A percentile compares a stretch with the other conserved stretches of the same genome.
Evolutionary conservation across 1,140 invertebrate genomes (phyloP).

Genomic region (Charaxes varanes): DNA sequence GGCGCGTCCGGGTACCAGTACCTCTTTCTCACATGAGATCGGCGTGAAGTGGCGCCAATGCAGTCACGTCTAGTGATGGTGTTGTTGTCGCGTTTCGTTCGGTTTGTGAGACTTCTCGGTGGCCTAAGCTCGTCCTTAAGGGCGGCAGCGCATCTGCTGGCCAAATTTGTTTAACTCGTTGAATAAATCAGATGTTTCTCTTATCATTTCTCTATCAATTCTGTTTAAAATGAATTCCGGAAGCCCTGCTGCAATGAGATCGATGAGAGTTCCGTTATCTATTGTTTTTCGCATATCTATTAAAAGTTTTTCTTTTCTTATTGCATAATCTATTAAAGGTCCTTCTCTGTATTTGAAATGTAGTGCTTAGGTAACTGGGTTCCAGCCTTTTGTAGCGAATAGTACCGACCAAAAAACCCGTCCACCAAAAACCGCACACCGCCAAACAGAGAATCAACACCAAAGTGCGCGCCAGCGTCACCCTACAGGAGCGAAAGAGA

Average conservation of each 20-base stretch:
- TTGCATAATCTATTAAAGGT: slow-evolving; percentile 40
- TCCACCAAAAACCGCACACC: slow-evolving; percentile 78
- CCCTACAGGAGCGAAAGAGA: slow-evolving; percentile 74
- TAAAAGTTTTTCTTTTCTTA: slow-evolving; percentile 37
- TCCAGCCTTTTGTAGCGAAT: too few species aligned
- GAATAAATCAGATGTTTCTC: slow-evolving; percentile 24
- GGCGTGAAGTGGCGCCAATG: too few species aligned
- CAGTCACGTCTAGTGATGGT: too few species aligned
- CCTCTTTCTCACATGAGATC: too few species aligned
- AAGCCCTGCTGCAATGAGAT: slow-evolving; percentile 32
- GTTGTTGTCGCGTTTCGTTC: too few species aligned
- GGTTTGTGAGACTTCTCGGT: too few species aligned
- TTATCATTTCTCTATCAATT: slow-evolving; percentile 26
- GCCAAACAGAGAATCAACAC: slow-evolving; percentile 52
- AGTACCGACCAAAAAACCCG: slow-evolving; percentile 74
- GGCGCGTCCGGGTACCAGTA: too few species aligned
- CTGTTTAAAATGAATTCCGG: slow-evolving; percentile 31
- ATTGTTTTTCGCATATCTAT: slow-evolving; percentile 31
- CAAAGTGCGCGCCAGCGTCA: slow-evolving; percentile 33
- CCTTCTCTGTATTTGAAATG: slow-evolving; percentile 34
- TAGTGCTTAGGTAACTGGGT: too few species aligned
- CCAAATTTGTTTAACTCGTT: slow-evolving; percentile 26
- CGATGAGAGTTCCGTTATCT: slow-evolving; percentile 25
- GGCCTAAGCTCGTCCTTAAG: too few species aligned
- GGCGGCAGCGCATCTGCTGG: too few species aligned